Base-by-base conservation (phyloP, 2,113 vertebrate species). In the Lutjanus erythropterus region DNA sequence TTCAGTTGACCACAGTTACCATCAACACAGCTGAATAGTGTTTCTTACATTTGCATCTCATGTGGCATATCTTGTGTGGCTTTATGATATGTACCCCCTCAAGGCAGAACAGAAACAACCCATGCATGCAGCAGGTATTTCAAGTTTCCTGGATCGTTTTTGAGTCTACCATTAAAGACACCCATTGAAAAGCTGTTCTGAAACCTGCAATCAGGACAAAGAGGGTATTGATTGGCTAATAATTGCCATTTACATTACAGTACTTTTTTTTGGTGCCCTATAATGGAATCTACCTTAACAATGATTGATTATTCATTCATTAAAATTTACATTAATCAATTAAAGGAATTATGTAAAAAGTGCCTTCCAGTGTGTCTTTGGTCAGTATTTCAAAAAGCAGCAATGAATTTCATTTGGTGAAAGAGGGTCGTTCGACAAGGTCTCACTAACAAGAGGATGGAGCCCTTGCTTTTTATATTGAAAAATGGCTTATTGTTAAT, bases 251-350 rank as follows among this genome's bases (percentile, higher is more conserved):
- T 74, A 23, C 44, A 68, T 74, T 49, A 33, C 21, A 42, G 44
- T 25, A 16, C 18, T 3, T 68, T 41, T 58, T 31, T 52, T 42
- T 35, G 16, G 21, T 23, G 8, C 16, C 33, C 27, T 25, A 9
- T 59, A 59, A 59, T 44, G n/a, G 14, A 37, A 53, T 67, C 16
- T 23, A 46, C 29, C 47, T 67, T 53, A 67, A 83, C 6, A 23
- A 25, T 8, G 29, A 78, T 78, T 68, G 68, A 72, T 78, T 72
- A 78, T 67, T 71, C 37, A 60, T 23, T 46, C 4, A 2, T 55
- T 78, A 29, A 60, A 60, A 78, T 83, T 15, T 31, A 21, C 46
- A 83, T 66, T 6, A 59, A 67, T 78, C 55, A 72, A 60, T 47
- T 60, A 31, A 23, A 55, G 19, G 29, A 31, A 67, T 67, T 60